These are phyloP conservation scores for Oncopeltus fasciatus DNA, from an alignment of 1,140 invertebrate species.

Conservation along the genomic window DNA sequence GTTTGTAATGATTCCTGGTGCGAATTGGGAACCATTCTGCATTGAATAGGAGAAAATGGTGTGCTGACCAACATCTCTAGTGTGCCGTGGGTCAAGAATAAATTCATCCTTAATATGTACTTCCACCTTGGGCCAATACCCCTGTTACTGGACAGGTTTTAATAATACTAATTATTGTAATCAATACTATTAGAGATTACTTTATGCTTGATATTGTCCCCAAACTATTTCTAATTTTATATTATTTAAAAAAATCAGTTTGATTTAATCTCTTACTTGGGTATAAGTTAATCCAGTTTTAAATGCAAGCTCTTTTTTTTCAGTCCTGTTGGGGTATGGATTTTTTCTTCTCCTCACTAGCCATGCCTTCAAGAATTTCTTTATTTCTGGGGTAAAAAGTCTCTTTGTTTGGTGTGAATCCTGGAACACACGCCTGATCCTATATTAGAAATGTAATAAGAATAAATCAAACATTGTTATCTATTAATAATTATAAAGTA, in stretches of 20 bases:
- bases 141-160: too few species aligned
- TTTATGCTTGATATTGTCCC: too few species aligned
- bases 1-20: too few species aligned
- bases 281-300: constrained; percentile 56
- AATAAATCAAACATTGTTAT: neutral
- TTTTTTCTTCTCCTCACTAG: constrained; percentile 50
- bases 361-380: constrained; percentile 54
- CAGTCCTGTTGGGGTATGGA: constrained; percentile 54
- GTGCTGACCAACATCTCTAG: too few species aligned
- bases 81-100: too few species aligned
- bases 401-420: constrained; percentile 46
- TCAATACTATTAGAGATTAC: too few species aligned
- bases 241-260: neutral
- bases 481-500: neutral
- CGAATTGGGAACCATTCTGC: too few species aligned
- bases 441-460: neutral
- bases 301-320: constrained; percentile 48
- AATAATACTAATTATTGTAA: too few species aligned
- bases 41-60: too few species aligned
- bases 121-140: too few species aligned
- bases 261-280: constrained; percentile 33
- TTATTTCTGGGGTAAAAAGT: constrained; percentile 58
- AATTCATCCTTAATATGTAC: too few species aligned
- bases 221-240: neutral
- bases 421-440: constrained; percentile 35